These are phyloP conservation scores for Meloidogyne exigua DNA, from an alignment of 1,140 invertebrate genomes.

Conservation along the genomic window DNA sequence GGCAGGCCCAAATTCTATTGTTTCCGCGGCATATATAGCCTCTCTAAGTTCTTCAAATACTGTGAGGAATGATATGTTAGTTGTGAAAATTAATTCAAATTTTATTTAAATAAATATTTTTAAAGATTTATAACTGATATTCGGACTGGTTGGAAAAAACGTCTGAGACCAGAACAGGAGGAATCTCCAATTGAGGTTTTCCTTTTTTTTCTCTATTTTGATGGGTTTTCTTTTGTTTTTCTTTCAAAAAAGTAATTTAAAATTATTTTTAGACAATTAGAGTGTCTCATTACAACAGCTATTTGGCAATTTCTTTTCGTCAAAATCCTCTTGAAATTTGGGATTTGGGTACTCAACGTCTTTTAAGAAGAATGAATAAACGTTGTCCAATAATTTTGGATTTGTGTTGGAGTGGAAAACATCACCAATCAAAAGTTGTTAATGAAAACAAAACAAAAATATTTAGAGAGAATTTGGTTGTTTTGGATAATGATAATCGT, in stretches of 20 bases:
- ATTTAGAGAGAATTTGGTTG: slow-evolving; percentile 60
- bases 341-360: slow-evolving; percentile 54
- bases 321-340: slow-evolving; percentile 61
- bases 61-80: slow-evolving; percentile 47
- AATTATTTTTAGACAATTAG: not conserved
- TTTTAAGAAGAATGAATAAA: slow-evolving; percentile 55
- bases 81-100: not conserved
- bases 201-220: too few relatives aligned
- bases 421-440: slow-evolving; percentile 54
- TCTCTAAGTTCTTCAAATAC: slow-evolving; percentile 49
- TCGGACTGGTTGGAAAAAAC: slow-evolving; percentile 32
- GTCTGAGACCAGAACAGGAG: slow-evolving; percentile 58
- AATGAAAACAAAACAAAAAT: slow-evolving; percentile 42
- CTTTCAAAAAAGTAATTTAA: not conserved
- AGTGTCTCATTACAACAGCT: slow-evolving; percentile 48
- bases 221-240: too few relatives aligned
- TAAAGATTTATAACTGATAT: slow-evolving; percentile 21
- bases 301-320: slow-evolving; percentile 59
- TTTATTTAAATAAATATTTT: not conserved
- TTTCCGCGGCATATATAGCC: slow-evolving; percentile 49
- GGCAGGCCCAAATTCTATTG: slow-evolving; percentile 38
- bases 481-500: slow-evolving; percentile 62
- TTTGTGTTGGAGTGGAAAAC: slow-evolving; percentile 57
- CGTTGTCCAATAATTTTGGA: slow-evolving; percentile 62
- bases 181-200: slow-evolving; percentile 56